Percentiles rank a stretch among this genome's conserved stretches.
phyloP scores from a whole-genome alignment of 2,888 invertebrate genomes.

The Drosophila heteroneura region DNA sequence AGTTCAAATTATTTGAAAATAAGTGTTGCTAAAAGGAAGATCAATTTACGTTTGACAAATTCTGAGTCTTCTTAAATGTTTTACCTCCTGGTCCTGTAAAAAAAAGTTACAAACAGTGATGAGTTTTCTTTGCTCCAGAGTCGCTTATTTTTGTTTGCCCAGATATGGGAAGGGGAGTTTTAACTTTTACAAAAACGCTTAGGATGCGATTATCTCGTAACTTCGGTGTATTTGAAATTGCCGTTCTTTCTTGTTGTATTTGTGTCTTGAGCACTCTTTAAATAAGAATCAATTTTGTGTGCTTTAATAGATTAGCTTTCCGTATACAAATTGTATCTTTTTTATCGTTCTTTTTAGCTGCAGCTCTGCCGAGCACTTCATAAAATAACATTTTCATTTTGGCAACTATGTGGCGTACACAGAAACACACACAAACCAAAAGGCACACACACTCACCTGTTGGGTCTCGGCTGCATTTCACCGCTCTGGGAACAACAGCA shows the following conservation, averaged over 20 bases:
- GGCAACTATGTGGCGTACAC: conserved; percentile 28
- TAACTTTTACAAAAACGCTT: background rate
- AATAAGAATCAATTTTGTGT: conserved; percentile 30
- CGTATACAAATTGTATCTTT: background rate
- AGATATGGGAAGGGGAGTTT: background rate
- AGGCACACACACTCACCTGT: conserved; percentile 55
- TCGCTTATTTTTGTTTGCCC: background rate
- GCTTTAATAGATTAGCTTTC: conserved; percentile 53
- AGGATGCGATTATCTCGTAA: background rate
- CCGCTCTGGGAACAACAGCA: conserved; percentile 24
- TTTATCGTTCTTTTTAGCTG: background rate
- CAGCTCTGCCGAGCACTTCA: conserved; percentile 14
- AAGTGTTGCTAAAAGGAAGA: background rate
- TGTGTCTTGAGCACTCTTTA: background rate
- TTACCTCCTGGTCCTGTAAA: background rate
- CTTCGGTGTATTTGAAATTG: no score
- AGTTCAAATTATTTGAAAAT: background rate
- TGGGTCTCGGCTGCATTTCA: conserved; percentile 34
- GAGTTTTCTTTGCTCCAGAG: background rate
- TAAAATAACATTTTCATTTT: conserved; percentile 50
- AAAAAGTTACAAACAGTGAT: background rate
- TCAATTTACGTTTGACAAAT: background rate
- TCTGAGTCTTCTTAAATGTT: background rate
- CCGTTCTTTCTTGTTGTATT: background rate
- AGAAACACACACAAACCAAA: conserved; percentile 7